These are phyloP conservation scores for Ochropacha duplaris DNA, from an alignment of 2,888 invertebrate species.

Conservation along the genomic window DNA sequence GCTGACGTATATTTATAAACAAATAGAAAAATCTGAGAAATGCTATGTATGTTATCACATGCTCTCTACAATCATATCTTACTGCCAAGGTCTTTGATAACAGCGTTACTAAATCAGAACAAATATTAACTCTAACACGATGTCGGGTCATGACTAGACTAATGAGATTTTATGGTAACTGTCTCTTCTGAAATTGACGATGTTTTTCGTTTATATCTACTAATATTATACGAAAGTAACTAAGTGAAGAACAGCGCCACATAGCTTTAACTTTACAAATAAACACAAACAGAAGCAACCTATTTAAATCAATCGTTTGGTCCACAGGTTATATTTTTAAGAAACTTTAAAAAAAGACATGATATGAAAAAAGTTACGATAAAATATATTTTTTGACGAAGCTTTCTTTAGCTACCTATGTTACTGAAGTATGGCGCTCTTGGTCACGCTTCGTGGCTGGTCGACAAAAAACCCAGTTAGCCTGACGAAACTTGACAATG, in stretches of 20 bases:
- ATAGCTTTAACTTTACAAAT: no score
- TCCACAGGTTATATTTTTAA: no score
- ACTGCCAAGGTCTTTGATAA: not conserved
- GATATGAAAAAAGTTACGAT: no score
- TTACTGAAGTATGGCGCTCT: not conserved
- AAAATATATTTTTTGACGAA: no score
- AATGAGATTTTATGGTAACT: no score
- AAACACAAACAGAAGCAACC: no score
- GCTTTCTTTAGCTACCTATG: not conserved
- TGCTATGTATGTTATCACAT: not conserved
- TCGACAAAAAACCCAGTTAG: not conserved
- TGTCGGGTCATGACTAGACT: not conserved
- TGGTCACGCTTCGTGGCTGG: not conserved
- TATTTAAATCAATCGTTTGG: no score
- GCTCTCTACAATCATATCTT: not conserved
- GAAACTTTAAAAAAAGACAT: no score
- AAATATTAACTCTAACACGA: not conserved
- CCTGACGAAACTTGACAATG: conserved; percentile 39
- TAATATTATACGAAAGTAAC: no score
- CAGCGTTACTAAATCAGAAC: not conserved
- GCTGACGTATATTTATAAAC: not conserved
- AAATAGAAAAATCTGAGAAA: not conserved
- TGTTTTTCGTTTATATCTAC: no score
- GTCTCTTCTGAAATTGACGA: no score
- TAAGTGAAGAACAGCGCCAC: no score